Percentiles rank a stretch among this genome's conserved stretches.
These are phyloP conservation scores for Cyprinella venusta DNA, from an alignment of 2,797 vertebrate genomes.

Conservation along the genomic window DNA sequence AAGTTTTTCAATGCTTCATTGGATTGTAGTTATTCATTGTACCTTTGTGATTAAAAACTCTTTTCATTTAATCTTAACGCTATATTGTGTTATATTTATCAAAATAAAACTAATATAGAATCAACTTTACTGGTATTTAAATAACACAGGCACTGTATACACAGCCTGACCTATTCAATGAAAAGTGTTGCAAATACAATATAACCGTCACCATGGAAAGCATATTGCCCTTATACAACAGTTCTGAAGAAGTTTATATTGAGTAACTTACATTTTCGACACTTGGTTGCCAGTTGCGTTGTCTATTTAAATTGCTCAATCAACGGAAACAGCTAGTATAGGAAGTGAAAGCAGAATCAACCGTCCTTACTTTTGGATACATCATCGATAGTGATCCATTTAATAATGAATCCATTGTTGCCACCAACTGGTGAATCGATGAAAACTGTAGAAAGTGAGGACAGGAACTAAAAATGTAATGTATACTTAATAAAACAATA, in stretches of 20 bases:
- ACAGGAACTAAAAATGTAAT: not conserved
- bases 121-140: too few species aligned
- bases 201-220: too few species aligned
- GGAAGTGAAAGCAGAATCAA: not conserved
- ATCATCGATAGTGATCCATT: not conserved
- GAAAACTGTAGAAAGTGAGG: not conserved
- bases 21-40: too few species aligned
- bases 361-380: not conserved
- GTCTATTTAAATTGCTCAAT: not conserved
- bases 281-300: not conserved
- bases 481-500: not conserved
- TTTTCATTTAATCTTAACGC: too few species aligned
- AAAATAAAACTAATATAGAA: too few species aligned
- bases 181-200: too few species aligned
- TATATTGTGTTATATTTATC: too few species aligned
- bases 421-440: not conserved
- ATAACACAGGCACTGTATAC: too few species aligned
- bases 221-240: not conserved
- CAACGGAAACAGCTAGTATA: not conserved
- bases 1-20: not conserved
- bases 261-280: not conserved
- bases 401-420: not conserved
- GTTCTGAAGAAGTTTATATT: not conserved
- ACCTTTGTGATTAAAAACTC: too few species aligned
- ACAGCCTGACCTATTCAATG: too few species aligned